Conservation (phyloP, 1,140 invertebrate genomes). For the Cepaea nemoralis region DNA sequence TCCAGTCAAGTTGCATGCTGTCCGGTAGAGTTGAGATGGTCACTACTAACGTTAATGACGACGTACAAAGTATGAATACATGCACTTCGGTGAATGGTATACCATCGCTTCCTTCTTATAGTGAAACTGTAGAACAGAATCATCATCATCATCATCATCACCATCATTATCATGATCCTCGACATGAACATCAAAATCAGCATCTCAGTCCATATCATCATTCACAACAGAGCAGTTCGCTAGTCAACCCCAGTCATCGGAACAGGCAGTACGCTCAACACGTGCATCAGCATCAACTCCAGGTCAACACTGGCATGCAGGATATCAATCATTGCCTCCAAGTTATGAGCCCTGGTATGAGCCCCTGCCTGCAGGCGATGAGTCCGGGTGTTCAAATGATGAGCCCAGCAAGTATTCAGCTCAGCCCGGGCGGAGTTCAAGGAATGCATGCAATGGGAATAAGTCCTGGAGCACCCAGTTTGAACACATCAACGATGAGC, state of each 20-base stretch:
- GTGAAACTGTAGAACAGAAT: conserved; percentile 63
- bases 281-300: conserved; percentile 35
- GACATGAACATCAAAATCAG: conserved; percentile 21
- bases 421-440: not conserved
- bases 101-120: conserved; percentile 67
- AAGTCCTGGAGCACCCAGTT: not conserved
- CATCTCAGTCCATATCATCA: not conserved
- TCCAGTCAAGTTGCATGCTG: conserved; percentile 6
- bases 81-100: conserved; percentile 46
- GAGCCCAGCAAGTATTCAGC: no score
- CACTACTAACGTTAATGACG: conserved; percentile 35
- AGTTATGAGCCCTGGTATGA: not conserved
- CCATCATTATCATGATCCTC: conserved; percentile 32
- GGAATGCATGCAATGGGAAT: not conserved
- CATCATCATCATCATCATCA: conserved; percentile 40
- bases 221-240: not conserved
- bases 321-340: not conserved
- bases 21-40: not conserved
- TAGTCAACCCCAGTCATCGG: conserved; percentile 3
- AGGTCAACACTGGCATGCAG: not conserved
- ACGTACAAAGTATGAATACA: conserved; percentile 36
- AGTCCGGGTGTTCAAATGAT: conserved; percentile 5
- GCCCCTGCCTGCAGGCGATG: not conserved
- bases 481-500: not conserved
- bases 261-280: conserved; percentile 41